phyloP scores from a whole-genome alignment of 2,113 vertebrate genomes.

The Meriones unguiculatus region DNA sequence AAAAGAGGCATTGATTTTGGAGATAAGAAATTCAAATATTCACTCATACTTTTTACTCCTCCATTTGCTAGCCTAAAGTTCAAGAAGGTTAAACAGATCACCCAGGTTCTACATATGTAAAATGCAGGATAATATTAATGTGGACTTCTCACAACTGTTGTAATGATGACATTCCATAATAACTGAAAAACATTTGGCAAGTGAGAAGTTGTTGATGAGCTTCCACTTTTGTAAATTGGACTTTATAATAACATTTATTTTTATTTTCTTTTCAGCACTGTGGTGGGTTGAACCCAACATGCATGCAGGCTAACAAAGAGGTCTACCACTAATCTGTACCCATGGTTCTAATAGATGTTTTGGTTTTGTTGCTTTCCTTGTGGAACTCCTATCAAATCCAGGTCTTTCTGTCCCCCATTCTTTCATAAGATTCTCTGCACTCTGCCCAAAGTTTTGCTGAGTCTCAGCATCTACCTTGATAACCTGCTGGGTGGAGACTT shows the following conservation, averaged over 20 bases:
- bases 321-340: background rate
- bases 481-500: too few relatives aligned
- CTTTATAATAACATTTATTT: background rate
- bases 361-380: background rate
- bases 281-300: background rate
- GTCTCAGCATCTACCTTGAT: too few relatives aligned
- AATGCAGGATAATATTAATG: background rate
- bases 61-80: background rate
- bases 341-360: background rate
- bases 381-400: too few relatives aligned
- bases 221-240: background rate
- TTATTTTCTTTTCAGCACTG: background rate
- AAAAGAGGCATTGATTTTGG: slow-evolving; percentile 29
- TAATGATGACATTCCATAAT: background rate
- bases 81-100: slow-evolving; percentile 34
- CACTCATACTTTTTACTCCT: background rate
- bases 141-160: background rate
- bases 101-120: slow-evolving; percentile 1
- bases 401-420: too few relatives aligned
- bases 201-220: background rate
- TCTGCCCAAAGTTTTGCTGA: too few relatives aligned
- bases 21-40: background rate
- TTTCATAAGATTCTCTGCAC: too few relatives aligned
- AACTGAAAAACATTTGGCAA: slow-evolving; percentile 4
- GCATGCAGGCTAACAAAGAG: background rate